phyloP scores from a whole-genome alignment of 2,797 vertebrate species.

The Eulemur rubriventer region DNA sequence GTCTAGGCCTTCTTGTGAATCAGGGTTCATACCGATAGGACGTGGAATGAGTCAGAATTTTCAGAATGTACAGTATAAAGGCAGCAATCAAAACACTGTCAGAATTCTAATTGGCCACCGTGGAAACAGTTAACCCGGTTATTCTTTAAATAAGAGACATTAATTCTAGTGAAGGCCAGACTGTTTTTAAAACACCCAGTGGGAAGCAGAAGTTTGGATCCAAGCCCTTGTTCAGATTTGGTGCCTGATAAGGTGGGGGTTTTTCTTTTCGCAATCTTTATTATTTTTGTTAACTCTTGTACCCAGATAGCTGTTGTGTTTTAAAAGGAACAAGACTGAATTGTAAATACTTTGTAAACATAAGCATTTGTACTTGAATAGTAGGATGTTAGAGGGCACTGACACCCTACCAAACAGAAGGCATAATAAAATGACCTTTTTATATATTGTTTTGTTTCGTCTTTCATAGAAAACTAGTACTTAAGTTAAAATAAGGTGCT shows the following conservation, averaged over 20 bases:
- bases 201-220: neutral
- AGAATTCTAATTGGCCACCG: neutral
- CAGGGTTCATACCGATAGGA: neutral
- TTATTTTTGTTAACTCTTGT: neutral
- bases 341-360: constrained; percentile 79
- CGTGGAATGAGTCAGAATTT: neutral
- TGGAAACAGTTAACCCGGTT: neutral
- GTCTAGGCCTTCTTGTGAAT: neutral
- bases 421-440: constrained; percentile 74
- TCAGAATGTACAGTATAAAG: neutral
- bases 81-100: neutral
- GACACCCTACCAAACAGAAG: constrained; percentile 12
- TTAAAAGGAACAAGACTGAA: neutral
- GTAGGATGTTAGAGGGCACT: constrained; percentile 62
- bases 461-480: neutral
- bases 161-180: neutral
- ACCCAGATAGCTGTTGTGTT: constrained; percentile 48
- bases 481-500: neutral
- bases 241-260: neutral
- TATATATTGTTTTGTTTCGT: constrained; percentile 21
- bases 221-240: neutral
- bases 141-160: neutral
- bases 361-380: constrained; percentile 66
- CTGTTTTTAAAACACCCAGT: neutral
- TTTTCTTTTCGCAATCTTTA: neutral